Conservation (phyloP, 2,797 vertebrate species). For the Hippopotamyrus pictus region DNA sequence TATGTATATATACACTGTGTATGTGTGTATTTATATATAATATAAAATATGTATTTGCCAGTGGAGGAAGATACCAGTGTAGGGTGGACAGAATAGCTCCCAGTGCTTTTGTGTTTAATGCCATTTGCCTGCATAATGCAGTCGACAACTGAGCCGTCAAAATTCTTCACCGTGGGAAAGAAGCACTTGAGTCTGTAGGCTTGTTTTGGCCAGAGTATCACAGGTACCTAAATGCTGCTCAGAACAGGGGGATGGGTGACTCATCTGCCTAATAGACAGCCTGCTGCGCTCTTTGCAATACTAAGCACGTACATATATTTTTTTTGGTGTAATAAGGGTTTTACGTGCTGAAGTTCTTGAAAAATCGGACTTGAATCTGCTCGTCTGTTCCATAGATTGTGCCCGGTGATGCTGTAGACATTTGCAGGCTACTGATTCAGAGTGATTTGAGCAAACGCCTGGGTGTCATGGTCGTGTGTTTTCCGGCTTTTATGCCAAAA, state of each 20-base stretch:
- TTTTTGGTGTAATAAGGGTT: background rate
- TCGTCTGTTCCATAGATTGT: background rate
- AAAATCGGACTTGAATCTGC: background rate
- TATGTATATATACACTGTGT: too few relatives aligned
- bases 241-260: background rate
- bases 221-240: background rate
- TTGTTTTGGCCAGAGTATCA: background rate
- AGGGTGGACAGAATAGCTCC: background rate
- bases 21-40: background rate
- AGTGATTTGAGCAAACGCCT: background rate
- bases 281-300: background rate
- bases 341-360: background rate
- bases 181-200: background rate
- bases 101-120: background rate
- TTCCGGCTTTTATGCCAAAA: background rate
- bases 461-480: background rate
- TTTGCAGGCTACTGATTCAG: background rate
- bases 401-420: background rate
- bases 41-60: background rate
- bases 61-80: background rate
- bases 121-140: background rate
- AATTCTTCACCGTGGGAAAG: background rate
- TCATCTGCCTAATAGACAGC: background rate
- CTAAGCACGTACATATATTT: background rate
- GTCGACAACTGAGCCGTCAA: background rate